Conservation (phyloP, 2,113 vertebrate species). For the Excalfactoria chinensis region DNA sequence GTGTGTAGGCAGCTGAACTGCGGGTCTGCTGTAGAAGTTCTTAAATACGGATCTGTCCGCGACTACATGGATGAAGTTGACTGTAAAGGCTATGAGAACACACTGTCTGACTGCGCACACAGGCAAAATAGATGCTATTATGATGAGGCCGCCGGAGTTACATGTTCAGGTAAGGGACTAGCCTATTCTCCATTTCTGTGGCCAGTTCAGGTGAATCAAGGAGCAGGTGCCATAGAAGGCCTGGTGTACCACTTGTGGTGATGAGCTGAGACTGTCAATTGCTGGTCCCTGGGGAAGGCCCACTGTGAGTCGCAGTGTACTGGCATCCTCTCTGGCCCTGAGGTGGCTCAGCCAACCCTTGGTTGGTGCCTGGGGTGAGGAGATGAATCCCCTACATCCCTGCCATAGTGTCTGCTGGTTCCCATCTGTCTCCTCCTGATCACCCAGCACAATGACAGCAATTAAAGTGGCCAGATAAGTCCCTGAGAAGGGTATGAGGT, state of each 20-base stretch:
- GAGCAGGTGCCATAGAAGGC: neutral
- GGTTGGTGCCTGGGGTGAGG: too few relatives aligned
- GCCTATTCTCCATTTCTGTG: neutral
- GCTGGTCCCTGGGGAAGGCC: too few relatives aligned
- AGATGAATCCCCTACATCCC: too few relatives aligned
- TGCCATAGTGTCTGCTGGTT: too few relatives aligned
- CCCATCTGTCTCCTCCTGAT: too few relatives aligned
- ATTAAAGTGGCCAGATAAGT: too few relatives aligned
- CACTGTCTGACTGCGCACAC: neutral
- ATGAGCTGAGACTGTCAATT: neutral
- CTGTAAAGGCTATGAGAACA: neutral
- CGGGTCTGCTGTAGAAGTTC: neutral
- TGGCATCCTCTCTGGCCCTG: too few relatives aligned
- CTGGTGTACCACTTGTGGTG: neutral
- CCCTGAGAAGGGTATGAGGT: too few relatives aligned
- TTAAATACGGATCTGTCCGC: neutral
- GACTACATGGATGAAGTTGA: neutral
- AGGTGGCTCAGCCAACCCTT: too few relatives aligned
- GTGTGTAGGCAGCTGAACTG: conserved; percentile 6
- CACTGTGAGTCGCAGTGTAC: too few relatives aligned
- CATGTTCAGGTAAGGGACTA: neutral
- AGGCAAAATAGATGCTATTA: neutral
- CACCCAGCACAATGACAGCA: too few relatives aligned
- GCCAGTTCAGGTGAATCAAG: neutral
- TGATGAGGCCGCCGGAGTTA: neutral